Conservation (phyloP, 2,797 vertebrate species). For the Phoxinus dragarum region DNA sequence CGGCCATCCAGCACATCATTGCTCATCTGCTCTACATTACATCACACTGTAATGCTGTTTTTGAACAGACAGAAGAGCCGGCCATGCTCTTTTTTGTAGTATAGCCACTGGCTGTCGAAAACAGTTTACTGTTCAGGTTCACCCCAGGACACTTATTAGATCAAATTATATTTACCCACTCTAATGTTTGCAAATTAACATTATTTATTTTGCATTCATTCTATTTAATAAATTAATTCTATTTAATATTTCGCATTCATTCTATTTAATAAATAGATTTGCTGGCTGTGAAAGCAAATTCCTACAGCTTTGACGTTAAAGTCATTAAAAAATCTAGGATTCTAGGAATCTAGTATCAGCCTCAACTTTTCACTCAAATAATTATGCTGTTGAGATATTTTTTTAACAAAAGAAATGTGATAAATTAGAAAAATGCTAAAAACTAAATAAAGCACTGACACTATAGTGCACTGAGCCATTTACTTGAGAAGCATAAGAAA, state of each 20-base stretch:
- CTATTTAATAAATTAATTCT: not conserved
- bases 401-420: not conserved
- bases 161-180: not conserved
- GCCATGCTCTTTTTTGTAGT: not conserved
- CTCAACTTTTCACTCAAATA: not conserved
- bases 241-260: not conserved
- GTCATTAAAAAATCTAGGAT: not conserved
- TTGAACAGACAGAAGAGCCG: constrained; percentile 1
- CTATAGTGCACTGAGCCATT: not conserved
- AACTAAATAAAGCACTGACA: not conserved
- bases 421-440: not conserved
- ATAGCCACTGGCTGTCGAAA: not conserved
- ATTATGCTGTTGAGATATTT: not conserved
- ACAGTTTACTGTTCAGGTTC: not conserved
- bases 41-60: constrained; percentile 20
- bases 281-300: not conserved
- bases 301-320: not conserved
- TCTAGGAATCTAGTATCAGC: too few species aligned
- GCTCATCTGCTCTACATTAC: constrained; percentile 39
- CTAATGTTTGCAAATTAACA: not conserved
- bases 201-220: not conserved
- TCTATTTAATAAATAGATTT: not conserved
- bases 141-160: not conserved
- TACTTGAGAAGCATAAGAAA: not conserved
- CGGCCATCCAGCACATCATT: constrained; percentile 47